phyloP scores from a whole-genome alignment of 2,797 vertebrate genomes.

The Aphelocoma californica region DNA sequence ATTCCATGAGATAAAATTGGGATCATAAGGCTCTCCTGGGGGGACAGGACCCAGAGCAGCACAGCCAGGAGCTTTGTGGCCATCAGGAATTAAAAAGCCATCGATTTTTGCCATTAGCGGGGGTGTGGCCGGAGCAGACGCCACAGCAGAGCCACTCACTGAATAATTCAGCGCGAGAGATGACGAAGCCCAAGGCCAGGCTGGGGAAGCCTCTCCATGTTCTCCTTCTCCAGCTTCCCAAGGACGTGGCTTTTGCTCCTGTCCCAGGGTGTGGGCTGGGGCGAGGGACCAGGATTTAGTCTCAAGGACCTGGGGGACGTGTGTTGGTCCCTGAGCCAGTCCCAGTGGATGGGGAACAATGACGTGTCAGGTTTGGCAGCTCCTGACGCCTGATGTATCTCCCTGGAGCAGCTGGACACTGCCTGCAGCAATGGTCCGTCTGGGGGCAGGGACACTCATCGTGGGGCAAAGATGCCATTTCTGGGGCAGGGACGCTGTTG shows the following conservation, averaged over 20 bases:
- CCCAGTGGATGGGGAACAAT: neutral
- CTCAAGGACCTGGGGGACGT: rapidly evolving
- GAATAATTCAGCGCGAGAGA: constrained; percentile 72
- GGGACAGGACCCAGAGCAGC: neutral
- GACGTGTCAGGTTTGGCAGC: rapidly evolving
- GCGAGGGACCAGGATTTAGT: rapidly evolving
- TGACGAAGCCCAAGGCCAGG: constrained; percentile 23
- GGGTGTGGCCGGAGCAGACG: constrained; percentile 32
- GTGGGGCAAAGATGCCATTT: neutral
- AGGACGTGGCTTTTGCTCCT: neutral
- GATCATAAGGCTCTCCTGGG: neutral
- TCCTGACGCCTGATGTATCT: neutral
- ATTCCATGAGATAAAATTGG: neutral
- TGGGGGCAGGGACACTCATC: neutral
- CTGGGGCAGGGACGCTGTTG: neutral
- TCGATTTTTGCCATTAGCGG: constrained; percentile 73
- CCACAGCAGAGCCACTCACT: constrained; percentile 32
- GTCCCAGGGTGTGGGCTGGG: rapidly evolving
- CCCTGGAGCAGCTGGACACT: neutral
- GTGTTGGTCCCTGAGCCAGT: neutral
- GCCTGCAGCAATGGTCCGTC: rapidly evolving
- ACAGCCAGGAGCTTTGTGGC: neutral
- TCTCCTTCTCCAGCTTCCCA: neutral
- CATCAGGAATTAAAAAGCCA: constrained; percentile 60
- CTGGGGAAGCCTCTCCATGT: neutral